These are phyloP conservation scores for Dolichomitus sp. DNA, from an alignment of 2,888 invertebrate genomes.

Conservation along the genomic window DNA sequence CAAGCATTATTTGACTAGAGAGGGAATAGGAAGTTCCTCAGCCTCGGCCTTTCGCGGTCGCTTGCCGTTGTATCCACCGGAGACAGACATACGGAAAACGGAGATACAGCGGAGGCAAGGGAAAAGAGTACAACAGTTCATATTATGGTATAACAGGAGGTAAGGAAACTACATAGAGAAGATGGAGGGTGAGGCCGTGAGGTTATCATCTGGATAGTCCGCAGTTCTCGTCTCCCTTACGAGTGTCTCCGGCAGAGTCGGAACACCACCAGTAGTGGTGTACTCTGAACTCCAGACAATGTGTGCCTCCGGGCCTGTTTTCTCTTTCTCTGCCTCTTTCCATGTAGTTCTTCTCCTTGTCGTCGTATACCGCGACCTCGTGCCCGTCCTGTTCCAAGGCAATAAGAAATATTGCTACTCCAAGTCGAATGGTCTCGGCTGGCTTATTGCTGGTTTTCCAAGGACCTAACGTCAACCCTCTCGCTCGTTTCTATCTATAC, in stretches of 20 bases:
- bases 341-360: slow-evolving; percentile 44
- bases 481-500: slow-evolving; percentile 6
- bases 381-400: slow-evolving; percentile 70
- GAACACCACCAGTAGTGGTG: slow-evolving; percentile 33
- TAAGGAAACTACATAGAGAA: slow-evolving; percentile 42
- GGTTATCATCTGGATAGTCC: slow-evolving; percentile 50
- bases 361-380: slow-evolving; percentile 62
- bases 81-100: slow-evolving; percentile 4
- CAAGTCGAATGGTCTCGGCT: slow-evolving; percentile 74
- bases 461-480: slow-evolving; percentile 8
- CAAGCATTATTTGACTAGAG: slow-evolving; percentile 60
- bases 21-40: slow-evolving; percentile 44
- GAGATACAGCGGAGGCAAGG: slow-evolving; percentile 12
- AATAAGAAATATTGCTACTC: slow-evolving; percentile 81
- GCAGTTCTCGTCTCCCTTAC: slow-evolving; percentile 38
- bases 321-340: slow-evolving; percentile 41
- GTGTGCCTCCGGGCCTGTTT: slow-evolving; percentile 50
- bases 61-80: slow-evolving; percentile 2
- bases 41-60: not conserved
- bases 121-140: slow-evolving; percentile 55
- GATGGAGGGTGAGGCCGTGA: slow-evolving; percentile 21
- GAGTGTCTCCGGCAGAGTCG: slow-evolving; percentile 33
- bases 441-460: slow-evolving; percentile 74
- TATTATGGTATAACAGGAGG: slow-evolving; percentile 42
- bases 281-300: slow-evolving; percentile 54